A percentile compares a stretch with the other conserved stretches of the same genome.
Evolutionary conservation across 37 sponge, comb jelly and placozoan genomes (phyloP).

Genomic region (Ianthella basta): DNA sequence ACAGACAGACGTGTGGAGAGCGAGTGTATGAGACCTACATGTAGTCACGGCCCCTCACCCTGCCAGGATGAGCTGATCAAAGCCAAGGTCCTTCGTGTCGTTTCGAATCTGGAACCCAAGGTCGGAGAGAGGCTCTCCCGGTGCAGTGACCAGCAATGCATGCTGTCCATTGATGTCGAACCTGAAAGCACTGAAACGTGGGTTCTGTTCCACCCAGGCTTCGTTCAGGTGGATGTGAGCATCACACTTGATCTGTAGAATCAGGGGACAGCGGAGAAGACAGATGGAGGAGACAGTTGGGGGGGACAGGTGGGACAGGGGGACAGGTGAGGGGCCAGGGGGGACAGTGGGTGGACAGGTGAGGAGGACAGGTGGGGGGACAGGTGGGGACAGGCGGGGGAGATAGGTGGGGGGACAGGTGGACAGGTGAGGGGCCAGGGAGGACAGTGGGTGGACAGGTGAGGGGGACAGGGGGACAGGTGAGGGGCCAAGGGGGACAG

Average conservation of each 20-base stretch:
- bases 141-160: slow-evolving; percentile 33
- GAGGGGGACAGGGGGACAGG: no score
- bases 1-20: neutral
- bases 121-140: slow-evolving; percentile 44
- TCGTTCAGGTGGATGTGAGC: slow-evolving; percentile 43
- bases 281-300: neutral
- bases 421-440: no score
- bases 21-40: neutral
- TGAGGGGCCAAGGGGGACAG: no score
- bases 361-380: no score
- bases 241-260: slow-evolving; percentile 46
- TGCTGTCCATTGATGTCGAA: slow-evolving; percentile 33
- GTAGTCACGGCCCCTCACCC: slow-evolving; percentile 1
- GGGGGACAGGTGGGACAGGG: no score
- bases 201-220: slow-evolving; percentile 49
- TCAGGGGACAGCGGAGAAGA: neutral
- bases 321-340: no score
- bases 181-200: slow-evolving; percentile 31
- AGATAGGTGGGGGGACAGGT: no score
- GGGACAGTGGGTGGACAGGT: no score
- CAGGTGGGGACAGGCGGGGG: no score
- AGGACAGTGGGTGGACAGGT: no score
- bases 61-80: slow-evolving; percentile 37
- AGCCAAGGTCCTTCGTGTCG: slow-evolving; percentile 27
- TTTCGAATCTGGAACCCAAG: slow-evolving; percentile 42